These are phyloP conservation scores for Alcedo atthis DNA, from an alignment of 2,797 vertebrate species.

Conservation along the genomic window DNA sequence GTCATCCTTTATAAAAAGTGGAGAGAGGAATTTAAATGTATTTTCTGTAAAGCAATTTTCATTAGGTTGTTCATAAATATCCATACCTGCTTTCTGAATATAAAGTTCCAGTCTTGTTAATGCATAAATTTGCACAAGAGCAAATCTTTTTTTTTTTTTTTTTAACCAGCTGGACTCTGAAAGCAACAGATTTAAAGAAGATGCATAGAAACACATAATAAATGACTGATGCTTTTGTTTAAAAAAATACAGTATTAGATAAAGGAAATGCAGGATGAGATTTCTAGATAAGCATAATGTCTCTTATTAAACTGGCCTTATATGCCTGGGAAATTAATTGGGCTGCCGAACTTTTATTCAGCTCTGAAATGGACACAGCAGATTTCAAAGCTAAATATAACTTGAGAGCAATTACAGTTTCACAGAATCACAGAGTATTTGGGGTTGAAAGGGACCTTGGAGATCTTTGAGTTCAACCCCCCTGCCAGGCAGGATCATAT, in stretches of 20 bases:
- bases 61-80: slow-evolving; percentile 16
- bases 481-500: too few relatives aligned
- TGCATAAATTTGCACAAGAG: background rate
- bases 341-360: background rate
- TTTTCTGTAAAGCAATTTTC: background rate
- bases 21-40: background rate
- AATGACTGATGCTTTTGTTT: background rate
- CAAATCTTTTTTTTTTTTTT: background rate
- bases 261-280: background rate
- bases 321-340: background rate
- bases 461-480: too few relatives aligned
- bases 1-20: background rate
- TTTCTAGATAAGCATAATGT: background rate
- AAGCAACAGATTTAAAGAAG: background rate
- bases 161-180: background rate
- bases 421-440: too few relatives aligned
- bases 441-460: too few relatives aligned
- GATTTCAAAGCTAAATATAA: background rate
- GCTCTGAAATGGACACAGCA: background rate
- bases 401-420: background rate
- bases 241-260: background rate
- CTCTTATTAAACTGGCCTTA: background rate
- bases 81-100: background rate
- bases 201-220: background rate
- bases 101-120: slow-evolving; percentile 24